Percentiles rank a stretch among this genome's conserved stretches.
phyloP scores from a whole-genome alignment of 92 coral and sea anemone genomes.

The Metridium senile region DNA sequence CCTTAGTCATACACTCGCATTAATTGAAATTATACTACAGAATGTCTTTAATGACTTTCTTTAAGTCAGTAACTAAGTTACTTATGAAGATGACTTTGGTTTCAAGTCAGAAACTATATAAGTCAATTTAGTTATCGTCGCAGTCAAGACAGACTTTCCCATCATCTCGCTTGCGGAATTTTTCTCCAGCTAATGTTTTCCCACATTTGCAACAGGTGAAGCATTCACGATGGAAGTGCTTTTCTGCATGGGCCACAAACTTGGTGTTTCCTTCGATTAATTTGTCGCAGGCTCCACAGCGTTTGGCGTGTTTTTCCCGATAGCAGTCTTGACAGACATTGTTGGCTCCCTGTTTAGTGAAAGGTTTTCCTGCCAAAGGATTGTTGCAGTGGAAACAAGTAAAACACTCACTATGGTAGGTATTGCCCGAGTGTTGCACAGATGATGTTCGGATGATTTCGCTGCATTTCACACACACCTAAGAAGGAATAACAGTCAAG shows the following conservation, averaged over 20 bases:
- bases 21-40: conserved; percentile 3
- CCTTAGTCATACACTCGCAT: neutral
- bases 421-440: conserved; percentile 81
- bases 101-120: neutral
- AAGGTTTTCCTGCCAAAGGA: conserved; percentile 95
- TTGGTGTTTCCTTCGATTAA: conserved; percentile 95
- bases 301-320: conserved; percentile 85
- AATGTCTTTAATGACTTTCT: neutral
- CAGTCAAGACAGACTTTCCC: conserved; percentile 85
- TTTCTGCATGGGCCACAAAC: conserved; percentile 94
- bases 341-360: conserved; percentile 88
- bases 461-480: conserved; percentile 82
- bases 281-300: conserved; percentile 75
- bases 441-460: conserved; percentile 82
- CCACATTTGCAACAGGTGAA: conserved; percentile 88
- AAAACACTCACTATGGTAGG: conserved; percentile 89
- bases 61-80: neutral
- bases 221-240: conserved; percentile 91
- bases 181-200: conserved; percentile 88
- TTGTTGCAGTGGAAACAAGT: conserved; percentile 71
- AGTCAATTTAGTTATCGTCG: conserved; percentile 24
- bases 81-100: neutral
- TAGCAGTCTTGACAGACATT: conserved; percentile 91
- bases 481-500: neutral
- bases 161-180: conserved; percentile 71